Percentiles rank a stretch among this genome's conserved stretches.
phyloP scores from a whole-genome alignment of 2,888 invertebrate species.

The Torymus aiolomorphi region DNA sequence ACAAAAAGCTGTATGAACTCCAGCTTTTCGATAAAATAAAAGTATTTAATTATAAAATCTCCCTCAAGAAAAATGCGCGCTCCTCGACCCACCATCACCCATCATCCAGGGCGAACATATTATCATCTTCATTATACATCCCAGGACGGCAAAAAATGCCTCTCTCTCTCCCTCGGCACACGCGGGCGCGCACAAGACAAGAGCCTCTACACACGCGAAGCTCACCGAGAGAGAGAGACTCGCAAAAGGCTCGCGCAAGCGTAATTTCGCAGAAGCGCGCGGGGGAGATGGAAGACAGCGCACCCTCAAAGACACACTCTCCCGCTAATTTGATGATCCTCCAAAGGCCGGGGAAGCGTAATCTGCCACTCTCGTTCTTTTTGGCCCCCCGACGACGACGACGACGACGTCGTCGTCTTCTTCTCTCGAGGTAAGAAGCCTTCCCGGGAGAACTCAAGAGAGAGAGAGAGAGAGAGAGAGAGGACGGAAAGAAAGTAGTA shows the following conservation, averaged over 20 bases:
- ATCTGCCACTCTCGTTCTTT: slow-evolving; percentile 71
- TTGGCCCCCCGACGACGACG: slow-evolving; percentile 35
- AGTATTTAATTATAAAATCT: no score
- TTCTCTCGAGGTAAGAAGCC: slow-evolving; percentile 54
- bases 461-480: slow-evolving; percentile 10
- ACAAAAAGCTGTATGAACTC: no score
- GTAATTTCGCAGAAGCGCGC: slow-evolving; percentile 65
- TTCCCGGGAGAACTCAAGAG: slow-evolving; percentile 46
- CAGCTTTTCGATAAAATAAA: no score
- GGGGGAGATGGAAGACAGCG: slow-evolving; percentile 42
- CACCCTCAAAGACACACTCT: slow-evolving; percentile 74
- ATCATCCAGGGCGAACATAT: neutral
- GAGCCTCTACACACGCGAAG: slow-evolving; percentile 3
- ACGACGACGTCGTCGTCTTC: slow-evolving; percentile 10
- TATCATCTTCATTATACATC: no score
- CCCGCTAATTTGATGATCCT: slow-evolving; percentile 75
- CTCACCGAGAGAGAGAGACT: neutral
- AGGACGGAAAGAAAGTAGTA: neutral
- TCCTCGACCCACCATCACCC: slow-evolving; percentile 61
- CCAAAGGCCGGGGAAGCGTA: slow-evolving; percentile 71
- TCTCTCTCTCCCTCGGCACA: slow-evolving; percentile 45
- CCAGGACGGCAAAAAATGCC: neutral
- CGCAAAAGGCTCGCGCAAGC: slow-evolving; percentile 67
- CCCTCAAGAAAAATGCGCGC: slow-evolving; percentile 23
- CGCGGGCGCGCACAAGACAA: slow-evolving; percentile 1